These are phyloP conservation scores for Lates japonicus DNA, from an alignment of 2,797 vertebrate species.

Conservation along the genomic window DNA sequence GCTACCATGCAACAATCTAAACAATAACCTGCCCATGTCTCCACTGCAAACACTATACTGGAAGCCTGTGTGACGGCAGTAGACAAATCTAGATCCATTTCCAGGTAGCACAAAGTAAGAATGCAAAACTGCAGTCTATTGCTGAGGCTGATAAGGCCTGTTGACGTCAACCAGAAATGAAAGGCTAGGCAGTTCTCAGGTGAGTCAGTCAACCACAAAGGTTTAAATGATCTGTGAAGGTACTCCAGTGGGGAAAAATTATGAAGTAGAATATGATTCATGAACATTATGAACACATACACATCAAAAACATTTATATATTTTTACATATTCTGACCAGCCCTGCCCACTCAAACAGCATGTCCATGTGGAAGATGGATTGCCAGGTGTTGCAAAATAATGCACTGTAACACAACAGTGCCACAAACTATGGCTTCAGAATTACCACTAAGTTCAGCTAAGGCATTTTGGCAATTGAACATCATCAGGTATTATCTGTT, in stretches of 20 bases:
- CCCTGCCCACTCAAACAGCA: not conserved
- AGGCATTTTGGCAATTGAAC: not conserved
- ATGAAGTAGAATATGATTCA: not conserved
- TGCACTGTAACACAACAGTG: not conserved
- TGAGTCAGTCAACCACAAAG: conserved; percentile 18
- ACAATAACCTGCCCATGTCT: conserved; percentile 9
- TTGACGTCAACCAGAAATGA: conserved; percentile 5
- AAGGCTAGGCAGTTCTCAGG: conserved; percentile 5
- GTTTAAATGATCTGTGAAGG: not conserved
- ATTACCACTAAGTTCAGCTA: not conserved
- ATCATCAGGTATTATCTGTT: conserved; percentile 1
- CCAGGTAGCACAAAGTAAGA: conserved; percentile 4
- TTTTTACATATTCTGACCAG: not conserved
- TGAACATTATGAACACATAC: not conserved
- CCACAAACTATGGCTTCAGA: not conserved
- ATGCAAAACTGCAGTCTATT: conserved; percentile 60
- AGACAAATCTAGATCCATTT: conserved; percentile 31
- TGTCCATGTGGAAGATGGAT: not conserved
- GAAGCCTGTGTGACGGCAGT: not conserved
- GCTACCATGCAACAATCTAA: not conserved
- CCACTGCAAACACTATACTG: conserved; percentile 17
- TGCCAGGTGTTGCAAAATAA: conserved; percentile 8
- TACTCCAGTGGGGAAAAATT: not conserved
- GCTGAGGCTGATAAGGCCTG: conserved; percentile 18
- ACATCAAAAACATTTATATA: not conserved